phyloP scores from a whole-genome alignment of 2,888 invertebrate species.

The Troides aeacus region DNA sequence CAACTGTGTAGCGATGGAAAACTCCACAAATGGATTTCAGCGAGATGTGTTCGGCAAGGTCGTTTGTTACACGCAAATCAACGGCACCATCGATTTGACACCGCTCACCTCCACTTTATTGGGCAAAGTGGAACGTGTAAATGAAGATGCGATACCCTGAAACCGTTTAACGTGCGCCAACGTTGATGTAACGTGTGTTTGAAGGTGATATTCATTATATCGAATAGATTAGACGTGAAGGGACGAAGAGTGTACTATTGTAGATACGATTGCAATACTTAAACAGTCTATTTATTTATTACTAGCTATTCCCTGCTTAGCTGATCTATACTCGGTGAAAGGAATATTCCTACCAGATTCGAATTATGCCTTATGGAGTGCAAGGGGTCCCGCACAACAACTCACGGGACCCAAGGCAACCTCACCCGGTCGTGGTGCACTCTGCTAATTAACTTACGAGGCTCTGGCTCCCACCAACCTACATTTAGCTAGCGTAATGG shows the following conservation, averaged over 20 bases:
- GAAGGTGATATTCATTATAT: conserved; percentile 68
- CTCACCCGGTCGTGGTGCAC: too few species aligned
- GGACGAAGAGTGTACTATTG: not conserved
- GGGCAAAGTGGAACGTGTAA: conserved; percentile 74
- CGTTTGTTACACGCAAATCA: conserved; percentile 50
- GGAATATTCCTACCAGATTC: too few species aligned
- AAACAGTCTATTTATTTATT: not conserved
- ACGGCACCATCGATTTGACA: conserved; percentile 67
- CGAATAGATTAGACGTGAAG: conserved; percentile 43
- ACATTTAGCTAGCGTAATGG: too few species aligned
- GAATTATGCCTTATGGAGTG: too few species aligned
- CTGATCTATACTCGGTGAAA: too few species aligned
- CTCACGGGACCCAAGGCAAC: too few species aligned
- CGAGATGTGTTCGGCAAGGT: conserved; percentile 52
- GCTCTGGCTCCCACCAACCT: too few species aligned
- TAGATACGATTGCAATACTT: not conserved
- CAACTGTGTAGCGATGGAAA: conserved; percentile 32
- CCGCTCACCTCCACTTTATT: conserved; percentile 69
- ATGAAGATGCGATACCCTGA: conserved; percentile 70
- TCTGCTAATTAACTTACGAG: too few species aligned
- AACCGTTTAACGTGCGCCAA: conserved; percentile 61
- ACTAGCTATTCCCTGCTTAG: too few species aligned
- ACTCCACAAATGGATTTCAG: conserved; percentile 36
- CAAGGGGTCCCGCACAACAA: too few species aligned
- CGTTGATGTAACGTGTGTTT: conserved; percentile 61